These are phyloP conservation scores for Apodemia mormo DNA, from an alignment of 2,888 invertebrate genomes.

Conservation along the genomic window DNA sequence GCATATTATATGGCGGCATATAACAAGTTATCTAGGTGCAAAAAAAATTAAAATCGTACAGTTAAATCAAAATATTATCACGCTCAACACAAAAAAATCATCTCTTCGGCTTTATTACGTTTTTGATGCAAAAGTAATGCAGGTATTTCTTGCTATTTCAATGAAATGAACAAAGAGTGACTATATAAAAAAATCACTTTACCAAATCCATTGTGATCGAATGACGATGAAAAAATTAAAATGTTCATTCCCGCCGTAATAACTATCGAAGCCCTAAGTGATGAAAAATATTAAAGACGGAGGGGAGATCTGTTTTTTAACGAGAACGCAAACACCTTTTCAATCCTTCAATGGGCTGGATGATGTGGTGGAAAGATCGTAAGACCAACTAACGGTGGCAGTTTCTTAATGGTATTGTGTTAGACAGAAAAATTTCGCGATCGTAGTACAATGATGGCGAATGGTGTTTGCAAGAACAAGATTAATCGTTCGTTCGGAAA, in stretches of 20 bases:
- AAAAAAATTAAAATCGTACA: no score
- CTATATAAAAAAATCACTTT: slow-evolving; percentile 63
- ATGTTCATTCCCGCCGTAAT: slow-evolving; percentile 69
- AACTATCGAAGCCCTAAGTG: slow-evolving; percentile 80
- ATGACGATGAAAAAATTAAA: slow-evolving; percentile 79
- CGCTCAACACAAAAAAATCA: no score
- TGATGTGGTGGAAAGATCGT: slow-evolving; percentile 45
- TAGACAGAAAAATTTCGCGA: slow-evolving; percentile 77
- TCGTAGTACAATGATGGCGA: slow-evolving; percentile 65
- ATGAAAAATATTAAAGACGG: slow-evolving; percentile 62
- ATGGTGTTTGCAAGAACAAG: slow-evolving; percentile 68
- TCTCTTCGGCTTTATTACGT: neutral
- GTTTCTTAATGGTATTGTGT: slow-evolving; percentile 75
- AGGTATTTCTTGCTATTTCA: slow-evolving; percentile 42
- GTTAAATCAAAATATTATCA: no score
- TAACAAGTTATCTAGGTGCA: no score
- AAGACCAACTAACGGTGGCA: slow-evolving; percentile 77
- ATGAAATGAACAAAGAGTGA: slow-evolving; percentile 64
- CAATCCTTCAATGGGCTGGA: slow-evolving; percentile 74
- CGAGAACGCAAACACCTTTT: slow-evolving; percentile 80
- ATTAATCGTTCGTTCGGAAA: slow-evolving; percentile 72
- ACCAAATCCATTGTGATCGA: slow-evolving; percentile 66
- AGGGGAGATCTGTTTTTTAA: slow-evolving; percentile 77
- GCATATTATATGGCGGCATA: no score
- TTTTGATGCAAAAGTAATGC: neutral